Evolutionary conservation across 2,888 invertebrate genomes (phyloP), one percentile per base, ranked within the genome.

Genomic region (Anthophora plumipes): DNA sequence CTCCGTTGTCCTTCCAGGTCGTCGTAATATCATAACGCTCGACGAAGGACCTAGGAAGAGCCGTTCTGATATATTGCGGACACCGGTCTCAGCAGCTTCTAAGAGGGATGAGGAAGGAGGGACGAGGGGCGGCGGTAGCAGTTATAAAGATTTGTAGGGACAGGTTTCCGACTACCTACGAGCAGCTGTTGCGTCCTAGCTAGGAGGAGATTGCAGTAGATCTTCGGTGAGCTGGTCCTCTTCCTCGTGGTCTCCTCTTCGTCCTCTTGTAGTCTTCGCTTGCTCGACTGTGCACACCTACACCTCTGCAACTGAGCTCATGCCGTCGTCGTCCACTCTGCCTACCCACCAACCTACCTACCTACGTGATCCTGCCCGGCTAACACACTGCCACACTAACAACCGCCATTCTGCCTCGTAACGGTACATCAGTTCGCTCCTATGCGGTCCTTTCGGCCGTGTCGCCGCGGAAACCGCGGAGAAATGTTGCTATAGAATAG

Each of bases 381-480:
- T 91, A 91, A 91, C 91, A 91, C 90, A 91, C 89, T 91, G 91
- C 91, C 91, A 91, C 84, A 91, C 90, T 91, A 88, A 91, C 86
- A 88, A 78, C 83, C 83, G 87, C 83, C 86, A 86, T 85, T 86
- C 87, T 80, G 77, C 83, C 83, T 85, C 73, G 81, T 90, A 90
- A 90, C 91, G 91, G 91, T 90, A 90, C 87, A 89, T 89, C 88
- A 82, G 80, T 80, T 82, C 86, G 80, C 69, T 81, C 81, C 86
- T 85, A 85, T 75, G 77, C 75, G 82, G 72, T 75, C 86, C 86
- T 86, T 80, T 86, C 82, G 74, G 75, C 68, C 81, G 64, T 82
- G 76, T 79, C 85, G 85, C 66, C n/a, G 11, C 5, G 39, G 48
- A 22, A 64, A 52, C 48, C 17, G 54, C 25, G 22, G 17, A 37